These are phyloP conservation scores for Dimorphilus gyrociliatus DNA, from an alignment of 2,888 invertebrate species.

Conservation along the genomic window DNA sequence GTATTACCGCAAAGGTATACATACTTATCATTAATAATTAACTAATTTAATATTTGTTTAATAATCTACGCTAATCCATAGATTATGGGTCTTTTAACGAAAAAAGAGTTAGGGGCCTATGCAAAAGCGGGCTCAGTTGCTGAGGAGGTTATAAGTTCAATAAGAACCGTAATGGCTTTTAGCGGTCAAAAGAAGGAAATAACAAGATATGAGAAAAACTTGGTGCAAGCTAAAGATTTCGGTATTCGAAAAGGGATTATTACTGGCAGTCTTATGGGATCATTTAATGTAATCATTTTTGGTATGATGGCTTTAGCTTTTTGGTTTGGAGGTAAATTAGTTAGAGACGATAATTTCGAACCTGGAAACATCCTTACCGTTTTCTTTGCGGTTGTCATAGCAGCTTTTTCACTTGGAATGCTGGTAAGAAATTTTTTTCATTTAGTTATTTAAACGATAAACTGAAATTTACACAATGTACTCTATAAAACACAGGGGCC, in stretches of 20 bases:
- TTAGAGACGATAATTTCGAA: conserved; percentile 17
- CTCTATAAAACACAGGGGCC: no score
- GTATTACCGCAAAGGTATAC: conserved; percentile 54
- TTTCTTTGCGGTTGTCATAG: conserved; percentile 48
- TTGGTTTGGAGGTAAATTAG: conserved; percentile 34
- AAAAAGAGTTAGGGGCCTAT: no score
- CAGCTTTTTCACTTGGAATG: conserved; percentile 29
- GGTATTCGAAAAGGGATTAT: conserved; percentile 35
- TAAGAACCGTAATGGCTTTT: no score
- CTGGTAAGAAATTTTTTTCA: no score
- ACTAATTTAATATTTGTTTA: no score
- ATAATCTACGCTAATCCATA: no score
- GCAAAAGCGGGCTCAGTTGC: no score
- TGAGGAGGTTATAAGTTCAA: no score
- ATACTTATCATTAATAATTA: no score
- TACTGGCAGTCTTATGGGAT: conserved; percentile 31
- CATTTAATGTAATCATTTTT: conserved; percentile 34
- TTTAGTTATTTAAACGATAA: no score
- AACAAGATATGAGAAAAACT: conserved; percentile 42
- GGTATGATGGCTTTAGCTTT: conserved; percentile 33
- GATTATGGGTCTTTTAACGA: no score
- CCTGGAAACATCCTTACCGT: conserved; percentile 22
- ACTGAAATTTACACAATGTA: no score
- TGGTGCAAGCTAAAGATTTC: conserved; percentile 27
- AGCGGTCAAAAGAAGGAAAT: conserved; percentile 32